Conservation (phyloP, 1,140 invertebrate species). For the Heliothis subflexa region DNA sequence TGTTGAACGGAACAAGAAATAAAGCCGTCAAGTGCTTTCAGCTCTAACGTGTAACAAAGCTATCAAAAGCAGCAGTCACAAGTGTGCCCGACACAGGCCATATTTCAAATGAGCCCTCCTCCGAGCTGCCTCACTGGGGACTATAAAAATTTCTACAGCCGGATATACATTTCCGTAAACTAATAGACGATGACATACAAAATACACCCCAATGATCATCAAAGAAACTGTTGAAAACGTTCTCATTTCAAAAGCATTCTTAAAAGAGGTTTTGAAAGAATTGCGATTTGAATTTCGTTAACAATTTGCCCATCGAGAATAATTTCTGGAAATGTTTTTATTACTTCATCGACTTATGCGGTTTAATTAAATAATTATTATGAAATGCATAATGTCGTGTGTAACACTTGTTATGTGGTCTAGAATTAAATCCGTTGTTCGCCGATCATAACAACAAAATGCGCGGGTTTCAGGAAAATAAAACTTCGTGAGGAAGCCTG, state of each 20-base stretch:
- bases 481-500: too few relatives aligned
- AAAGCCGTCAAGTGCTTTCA: not conserved
- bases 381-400: not conserved
- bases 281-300: too few relatives aligned
- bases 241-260: too few relatives aligned
- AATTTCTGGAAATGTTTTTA: too few relatives aligned
- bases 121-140: slow-evolving; percentile 4
- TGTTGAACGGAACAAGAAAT: slow-evolving; percentile 6
- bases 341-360: too few relatives aligned
- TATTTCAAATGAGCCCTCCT: slow-evolving; percentile 8
- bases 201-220: slow-evolving; percentile 31
- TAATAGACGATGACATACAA: slow-evolving; percentile 25
- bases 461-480: too few relatives aligned
- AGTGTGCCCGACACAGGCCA: not conserved
- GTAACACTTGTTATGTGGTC: not conserved
- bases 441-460: too few relatives aligned
- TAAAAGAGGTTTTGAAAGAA: too few relatives aligned
- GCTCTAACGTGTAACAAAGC: slow-evolving; percentile 9
- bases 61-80: slow-evolving; percentile 21
- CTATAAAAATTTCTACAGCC: slow-evolving; percentile 25
- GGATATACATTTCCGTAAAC: slow-evolving; percentile 27
- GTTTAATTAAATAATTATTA: too few relatives aligned
- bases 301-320: too few relatives aligned
- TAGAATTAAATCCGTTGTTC: not conserved
- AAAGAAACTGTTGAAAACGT: slow-evolving; percentile 6